Base-by-base conservation (phyloP, 2,113 vertebrate species). In the Pimephales promelas region DNA sequence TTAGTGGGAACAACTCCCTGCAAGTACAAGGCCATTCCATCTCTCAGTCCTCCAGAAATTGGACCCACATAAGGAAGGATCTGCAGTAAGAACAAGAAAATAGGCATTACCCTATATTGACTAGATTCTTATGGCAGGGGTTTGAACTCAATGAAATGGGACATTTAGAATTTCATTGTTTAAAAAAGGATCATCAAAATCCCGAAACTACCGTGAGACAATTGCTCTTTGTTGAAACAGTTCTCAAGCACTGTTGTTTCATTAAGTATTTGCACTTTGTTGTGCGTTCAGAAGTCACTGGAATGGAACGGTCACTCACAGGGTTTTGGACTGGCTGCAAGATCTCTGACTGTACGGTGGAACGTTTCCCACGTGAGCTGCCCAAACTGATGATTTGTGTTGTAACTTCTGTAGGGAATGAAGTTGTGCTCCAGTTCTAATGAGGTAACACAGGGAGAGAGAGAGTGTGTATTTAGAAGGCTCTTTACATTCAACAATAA, bases 1-100 rank as follows among this genome's bases (percentile, higher is more conserved):
- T 85, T 40, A 43, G 20, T 13, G 62, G 20, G 26, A 62, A 84
- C n/a, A 31, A 4, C 9, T 24, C 83, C 83, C 18, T 73, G 36
- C 1, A 80, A 31, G 22, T 36, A 80, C 26, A 84, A 40, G 24
- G 76, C 77, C 57, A 62, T 80, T 57, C 57, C 78, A 40, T 45
- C 68, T 81, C n/a, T 75, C 24, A 85, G 59, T 28, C 34, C 79
- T 62, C n/a, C 59, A 2, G 10, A 2, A 11, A 85, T 5, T 75
- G 70, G 2, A 14, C 16, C 78, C 1, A 54, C n/a, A 43, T 85
- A 81, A 24, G 84, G 84, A 66, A 66, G 47, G 3, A 0, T 57
- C 84, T 85, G 84, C 34, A 77, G 40, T 16, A 24, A 64, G 5
- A 5, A 64, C 9, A 84, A 57, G 18, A n/a, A 47, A 9, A 26